These are phyloP conservation scores for Muscidifurax raptorellus DNA, from an alignment of 1,140 invertebrate genomes.

Conservation along the genomic window DNA sequence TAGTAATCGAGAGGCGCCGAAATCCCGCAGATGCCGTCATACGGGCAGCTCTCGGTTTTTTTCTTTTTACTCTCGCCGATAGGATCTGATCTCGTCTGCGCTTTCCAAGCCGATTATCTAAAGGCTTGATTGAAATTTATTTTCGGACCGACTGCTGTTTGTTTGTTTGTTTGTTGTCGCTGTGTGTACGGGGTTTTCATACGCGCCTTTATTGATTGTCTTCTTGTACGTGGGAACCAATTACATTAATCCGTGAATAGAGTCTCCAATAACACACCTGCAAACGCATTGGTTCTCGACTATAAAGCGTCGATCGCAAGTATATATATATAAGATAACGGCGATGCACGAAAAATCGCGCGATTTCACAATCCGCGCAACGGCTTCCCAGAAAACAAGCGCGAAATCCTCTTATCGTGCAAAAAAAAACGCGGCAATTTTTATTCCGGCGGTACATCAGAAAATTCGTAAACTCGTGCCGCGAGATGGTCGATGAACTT, in stretches of 20 bases:
- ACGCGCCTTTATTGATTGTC: background rate
- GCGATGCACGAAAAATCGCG: background rate
- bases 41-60: constrained; percentile 7
- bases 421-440: background rate
- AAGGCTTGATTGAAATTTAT: constrained; percentile 37
- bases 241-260: background rate
- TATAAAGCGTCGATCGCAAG: background rate
- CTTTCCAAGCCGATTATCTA: background rate
- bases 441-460: background rate
- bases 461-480: background rate
- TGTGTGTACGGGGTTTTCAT: background rate
- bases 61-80: background rate
- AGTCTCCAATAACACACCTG: background rate
- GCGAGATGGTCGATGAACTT: constrained; percentile 22
- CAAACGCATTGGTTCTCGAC: background rate
- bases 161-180: background rate
- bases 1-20: constrained; percentile 1
- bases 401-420: background rate
- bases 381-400: background rate
- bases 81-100: background rate
- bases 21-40: constrained; percentile 33
- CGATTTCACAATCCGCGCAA: background rate
- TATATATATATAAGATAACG: background rate
- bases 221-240: background rate
- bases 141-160: background rate